Percentiles rank a stretch among this genome's conserved stretches.
These are phyloP conservation scores for Neosilurus mollespiculum DNA, from an alignment of 2,797 vertebrate species.

Conservation along the genomic window DNA sequence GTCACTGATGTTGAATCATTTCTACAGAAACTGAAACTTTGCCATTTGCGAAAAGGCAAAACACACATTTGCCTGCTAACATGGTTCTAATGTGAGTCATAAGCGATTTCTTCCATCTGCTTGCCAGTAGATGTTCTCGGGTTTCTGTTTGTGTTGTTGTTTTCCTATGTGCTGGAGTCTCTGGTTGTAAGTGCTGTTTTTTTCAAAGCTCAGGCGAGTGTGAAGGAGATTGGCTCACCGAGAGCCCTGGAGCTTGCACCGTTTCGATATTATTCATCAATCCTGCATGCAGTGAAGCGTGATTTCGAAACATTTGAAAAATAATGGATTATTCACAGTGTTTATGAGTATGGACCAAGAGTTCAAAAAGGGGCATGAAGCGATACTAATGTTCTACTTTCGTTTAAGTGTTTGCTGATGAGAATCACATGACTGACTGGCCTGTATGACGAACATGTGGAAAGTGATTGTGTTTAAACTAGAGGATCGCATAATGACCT, in stretches of 20 bases:
- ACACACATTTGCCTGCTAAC: slow-evolving; percentile 53
- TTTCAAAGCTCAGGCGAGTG: slow-evolving; percentile 29
- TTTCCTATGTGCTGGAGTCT: not conserved
- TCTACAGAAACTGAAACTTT: slow-evolving; percentile 59
- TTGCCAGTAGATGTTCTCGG: slow-evolving; percentile 11
- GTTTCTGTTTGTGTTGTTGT: slow-evolving; percentile 38
- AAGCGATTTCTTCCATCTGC: slow-evolving; percentile 44
- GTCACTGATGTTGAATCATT: slow-evolving; percentile 59
- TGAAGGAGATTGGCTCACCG: slow-evolving; percentile 20
- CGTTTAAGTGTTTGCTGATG: not conserved
- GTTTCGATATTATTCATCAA: slow-evolving; percentile 30
- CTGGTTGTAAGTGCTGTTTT: not conserved
- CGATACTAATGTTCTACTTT: not conserved
- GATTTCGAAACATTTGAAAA: slow-evolving; percentile 11
- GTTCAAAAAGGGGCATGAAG: slow-evolving; percentile 6
- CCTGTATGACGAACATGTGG: slow-evolving; percentile 10
- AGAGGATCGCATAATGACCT: not conserved
- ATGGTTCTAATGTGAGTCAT: slow-evolving; percentile 40
- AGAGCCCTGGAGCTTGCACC: slow-evolving; percentile 4
- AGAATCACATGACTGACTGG: slow-evolving; percentile 8
- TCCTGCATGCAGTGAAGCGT: slow-evolving; percentile 29
- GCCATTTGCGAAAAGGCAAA: slow-evolving; percentile 57
- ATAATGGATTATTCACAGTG: slow-evolving; percentile 20
- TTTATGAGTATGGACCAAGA: slow-evolving; percentile 5
- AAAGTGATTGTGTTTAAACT: slow-evolving; percentile 22